phyloP scores from a whole-genome alignment of 2,888 invertebrate genomes.

The Cheilosia vernalis region DNA sequence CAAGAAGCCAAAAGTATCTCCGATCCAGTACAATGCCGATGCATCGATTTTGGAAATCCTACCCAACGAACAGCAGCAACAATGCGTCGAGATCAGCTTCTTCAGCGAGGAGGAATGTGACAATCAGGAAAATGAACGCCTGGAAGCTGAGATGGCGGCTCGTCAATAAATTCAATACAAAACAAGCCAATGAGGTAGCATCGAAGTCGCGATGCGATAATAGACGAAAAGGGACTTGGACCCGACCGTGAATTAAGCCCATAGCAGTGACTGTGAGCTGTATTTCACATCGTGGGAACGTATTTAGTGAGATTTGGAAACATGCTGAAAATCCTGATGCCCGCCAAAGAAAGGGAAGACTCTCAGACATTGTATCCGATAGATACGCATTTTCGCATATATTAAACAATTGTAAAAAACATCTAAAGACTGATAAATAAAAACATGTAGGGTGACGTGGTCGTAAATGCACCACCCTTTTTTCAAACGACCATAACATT shows the following conservation, averaged over 20 bases:
- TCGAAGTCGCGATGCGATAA: constrained; percentile 10
- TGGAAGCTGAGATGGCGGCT: constrained; percentile 69
- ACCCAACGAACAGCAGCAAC: constrained; percentile 37
- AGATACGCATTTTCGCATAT: constrained; percentile 48
- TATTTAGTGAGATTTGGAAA: background rate
- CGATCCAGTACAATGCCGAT: constrained; percentile 34
- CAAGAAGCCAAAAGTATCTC: constrained; percentile 56
- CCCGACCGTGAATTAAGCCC: constrained; percentile 8
- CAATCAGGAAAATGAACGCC: constrained; percentile 77
- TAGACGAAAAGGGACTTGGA: constrained; percentile 20
- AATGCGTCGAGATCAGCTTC: constrained; percentile 32
- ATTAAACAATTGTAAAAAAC: constrained; percentile 1
- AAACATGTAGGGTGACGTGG: too few relatives aligned
- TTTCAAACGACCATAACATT: too few relatives aligned
- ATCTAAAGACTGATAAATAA: constrained; percentile 7
- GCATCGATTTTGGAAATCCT: constrained; percentile 58
- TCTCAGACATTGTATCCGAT: constrained; percentile 50
- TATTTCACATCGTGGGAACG: constrained; percentile 49
- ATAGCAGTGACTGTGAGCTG: constrained; percentile 16
- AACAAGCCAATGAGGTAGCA: background rate
- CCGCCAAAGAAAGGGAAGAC: constrained; percentile 25
- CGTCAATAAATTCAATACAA: constrained; percentile 16
- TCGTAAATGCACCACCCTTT: too few relatives aligned
- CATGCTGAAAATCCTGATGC: constrained; percentile 20
- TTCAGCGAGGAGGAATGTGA: constrained; percentile 76